Conservation (phyloP, 92 coral and sea anemone genomes). For the Desmophyllum pertusum region DNA sequence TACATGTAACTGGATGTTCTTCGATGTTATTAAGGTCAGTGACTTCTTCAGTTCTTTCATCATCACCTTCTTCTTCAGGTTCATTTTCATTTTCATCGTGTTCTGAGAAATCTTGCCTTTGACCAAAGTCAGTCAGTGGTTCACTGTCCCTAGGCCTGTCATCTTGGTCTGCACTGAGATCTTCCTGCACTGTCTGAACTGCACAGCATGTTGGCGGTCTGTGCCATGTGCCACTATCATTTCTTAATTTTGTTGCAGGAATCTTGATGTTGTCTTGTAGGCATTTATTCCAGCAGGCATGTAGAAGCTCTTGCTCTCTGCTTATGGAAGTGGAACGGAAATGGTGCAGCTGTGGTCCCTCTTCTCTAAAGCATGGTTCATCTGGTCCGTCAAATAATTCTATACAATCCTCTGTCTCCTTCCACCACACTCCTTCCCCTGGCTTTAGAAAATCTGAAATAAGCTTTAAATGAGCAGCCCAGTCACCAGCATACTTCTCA, state of each 20-base stretch:
- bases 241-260: too few species aligned
- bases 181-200: neutral
- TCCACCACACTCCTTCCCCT: conserved; percentile 71
- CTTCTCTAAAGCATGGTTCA: conserved; percentile 32
- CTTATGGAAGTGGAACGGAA: conserved; percentile 1
- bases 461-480: conserved; percentile 55
- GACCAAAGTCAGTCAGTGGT: neutral
- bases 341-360: conserved; percentile 54
- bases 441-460: too few species aligned
- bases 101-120: neutral
- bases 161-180: neutral
- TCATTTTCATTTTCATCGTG: too few species aligned
- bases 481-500: conserved; percentile 55
- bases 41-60: neutral
- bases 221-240: too few species aligned
- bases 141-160: too few species aligned
- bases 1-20: neutral
- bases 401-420: conserved; percentile 46
- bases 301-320: neutral
- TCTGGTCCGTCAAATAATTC: conserved; percentile 74
- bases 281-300: neutral
- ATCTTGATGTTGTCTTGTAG: too few species aligned
- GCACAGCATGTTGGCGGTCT: neutral
- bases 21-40: neutral
- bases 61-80: conserved; percentile 13